These are phyloP conservation scores for Mactra quadrangularis DNA, from an alignment of 1,140 invertebrate species.

Conservation along the genomic window DNA sequence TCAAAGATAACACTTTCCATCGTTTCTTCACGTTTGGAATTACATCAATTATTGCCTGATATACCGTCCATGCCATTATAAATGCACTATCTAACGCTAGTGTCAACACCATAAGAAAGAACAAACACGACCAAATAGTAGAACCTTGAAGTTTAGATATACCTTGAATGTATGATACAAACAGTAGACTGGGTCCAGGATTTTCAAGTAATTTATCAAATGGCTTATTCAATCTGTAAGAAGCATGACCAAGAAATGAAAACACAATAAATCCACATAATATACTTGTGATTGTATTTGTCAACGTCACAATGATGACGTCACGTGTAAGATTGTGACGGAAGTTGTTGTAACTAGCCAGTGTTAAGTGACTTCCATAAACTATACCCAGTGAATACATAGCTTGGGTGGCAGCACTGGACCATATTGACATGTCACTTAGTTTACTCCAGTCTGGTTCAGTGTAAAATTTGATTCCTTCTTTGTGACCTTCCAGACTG, in stretches of 20 bases:
- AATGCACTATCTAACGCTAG: conserved; percentile 21
- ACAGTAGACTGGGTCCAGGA: conserved; percentile 25
- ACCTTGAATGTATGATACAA: conserved; percentile 39
- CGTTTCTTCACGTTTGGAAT: neutral
- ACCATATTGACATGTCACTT: conserved; percentile 39
- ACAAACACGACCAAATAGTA: conserved; percentile 18
- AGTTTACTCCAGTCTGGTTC: conserved; percentile 74
- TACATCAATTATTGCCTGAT: conserved; percentile 22
- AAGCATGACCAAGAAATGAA: conserved; percentile 35
- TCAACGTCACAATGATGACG: conserved; percentile 3
- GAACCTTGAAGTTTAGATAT: conserved; percentile 32
- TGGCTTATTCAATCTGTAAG: conserved; percentile 14
- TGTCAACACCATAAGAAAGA: conserved; percentile 38
- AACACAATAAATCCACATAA: conserved; percentile 29
- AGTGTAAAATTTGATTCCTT: conserved; percentile 89
- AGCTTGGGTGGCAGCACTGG: conserved; percentile 38
- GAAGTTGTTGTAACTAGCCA: conserved; percentile 40
- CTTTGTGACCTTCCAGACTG: conserved; percentile 90
- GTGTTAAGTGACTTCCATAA: conserved; percentile 17
- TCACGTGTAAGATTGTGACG: conserved; percentile 27
- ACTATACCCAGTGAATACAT: conserved; percentile 44
- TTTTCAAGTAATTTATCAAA: conserved; percentile 15
- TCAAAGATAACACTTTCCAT: neutral
- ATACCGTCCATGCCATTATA: conserved; percentile 37
- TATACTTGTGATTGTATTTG: conserved; percentile 23